Evolutionary conservation across 1,140 invertebrate genomes (phyloP), one percentile per base, ranked within the genome.

Genomic region (Babylonia areolata): DNA sequence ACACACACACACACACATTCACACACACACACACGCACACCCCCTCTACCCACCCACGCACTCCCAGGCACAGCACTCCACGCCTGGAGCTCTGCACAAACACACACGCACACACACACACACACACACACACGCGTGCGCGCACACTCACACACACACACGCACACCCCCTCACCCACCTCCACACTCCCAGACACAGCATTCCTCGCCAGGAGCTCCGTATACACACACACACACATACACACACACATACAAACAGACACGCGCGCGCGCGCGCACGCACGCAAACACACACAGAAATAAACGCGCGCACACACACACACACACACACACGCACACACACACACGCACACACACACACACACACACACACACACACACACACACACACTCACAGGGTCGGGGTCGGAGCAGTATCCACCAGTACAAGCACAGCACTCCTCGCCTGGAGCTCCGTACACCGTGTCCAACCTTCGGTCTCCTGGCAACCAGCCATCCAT

Each of bases 351-450:
- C 71, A 0, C 71, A 20, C 71, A 12, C 1, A 12, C 5, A 12
- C 71, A 35, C 71, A 12, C 71, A 35, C 71, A 12, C 71, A 12
- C 71, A 35, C 71, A 12, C 71, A 12, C 71, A 35, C 71, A 12
- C 71, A 12, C 71, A 17, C 71, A 15, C 12, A 0, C 71, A 78
- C 84, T 85, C 33, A 85, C 84, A 3, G 73, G 84, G 3, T 64
- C 73, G 28, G 84, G 42, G 42, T 64, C 23, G 12, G 39, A 23
- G 31, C 78, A 85, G 28, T n/a, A 11, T 0, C 33, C 85, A n/a
- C 85, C 85, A n/a, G 33, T 3, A 81, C 78, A 85, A 28, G 37
- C 31, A 81, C 85, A 85, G 39, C 85, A 85, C 71, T 85, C 78
- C 17, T 39, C 54, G 33, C 85, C 85, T 12, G 73, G 71, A 12